phyloP scores from a whole-genome alignment of 1,140 invertebrate genomes.

The Rhyacophila brunnea region DNA sequence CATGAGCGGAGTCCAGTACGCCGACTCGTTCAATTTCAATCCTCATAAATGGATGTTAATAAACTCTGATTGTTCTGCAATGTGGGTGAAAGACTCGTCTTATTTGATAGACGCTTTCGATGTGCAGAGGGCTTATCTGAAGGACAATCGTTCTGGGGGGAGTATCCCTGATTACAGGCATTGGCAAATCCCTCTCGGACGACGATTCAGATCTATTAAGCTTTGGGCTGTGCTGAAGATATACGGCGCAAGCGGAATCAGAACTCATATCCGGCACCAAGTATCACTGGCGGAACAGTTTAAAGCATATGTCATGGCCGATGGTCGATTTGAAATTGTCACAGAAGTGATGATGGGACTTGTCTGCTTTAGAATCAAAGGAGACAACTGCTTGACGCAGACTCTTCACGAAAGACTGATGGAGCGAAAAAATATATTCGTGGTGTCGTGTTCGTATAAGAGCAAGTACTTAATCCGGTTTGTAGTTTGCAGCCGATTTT shows the following conservation, averaged over 20 bases:
- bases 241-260: constrained; percentile 79
- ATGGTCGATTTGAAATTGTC: constrained; percentile 84
- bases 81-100: constrained; percentile 82
- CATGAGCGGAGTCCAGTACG: constrained; percentile 77
- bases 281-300: constrained; percentile 82
- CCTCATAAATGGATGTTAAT: constrained; percentile 90
- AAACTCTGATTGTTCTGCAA: constrained; percentile 88
- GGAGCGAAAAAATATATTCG: constrained; percentile 86
- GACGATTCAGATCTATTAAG: constrained; percentile 89
- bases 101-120: constrained; percentile 84
- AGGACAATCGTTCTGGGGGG: constrained; percentile 67
- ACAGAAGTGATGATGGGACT: constrained; percentile 86
- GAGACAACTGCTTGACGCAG: constrained; percentile 82
- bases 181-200: constrained; percentile 90
- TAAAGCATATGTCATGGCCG: constrained; percentile 65
- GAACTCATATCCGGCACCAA: constrained; percentile 74
- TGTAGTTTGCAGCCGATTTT: constrained; percentile 85
- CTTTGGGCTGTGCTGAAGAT: constrained; percentile 90
- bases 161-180: constrained; percentile 85
- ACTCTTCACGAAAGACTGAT: constrained; percentile 82
- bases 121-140: constrained; percentile 89
- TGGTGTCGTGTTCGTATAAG: constrained; percentile 88
- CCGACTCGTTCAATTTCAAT: constrained; percentile 88
- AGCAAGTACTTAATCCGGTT: constrained; percentile 85
- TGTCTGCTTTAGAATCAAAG: constrained; percentile 92